Evolutionary conservation across 2,797 vertebrate genomes (phyloP), one percentile per base, ranked within the genome.

Genomic region (Protonibea diacanthus): DNA sequence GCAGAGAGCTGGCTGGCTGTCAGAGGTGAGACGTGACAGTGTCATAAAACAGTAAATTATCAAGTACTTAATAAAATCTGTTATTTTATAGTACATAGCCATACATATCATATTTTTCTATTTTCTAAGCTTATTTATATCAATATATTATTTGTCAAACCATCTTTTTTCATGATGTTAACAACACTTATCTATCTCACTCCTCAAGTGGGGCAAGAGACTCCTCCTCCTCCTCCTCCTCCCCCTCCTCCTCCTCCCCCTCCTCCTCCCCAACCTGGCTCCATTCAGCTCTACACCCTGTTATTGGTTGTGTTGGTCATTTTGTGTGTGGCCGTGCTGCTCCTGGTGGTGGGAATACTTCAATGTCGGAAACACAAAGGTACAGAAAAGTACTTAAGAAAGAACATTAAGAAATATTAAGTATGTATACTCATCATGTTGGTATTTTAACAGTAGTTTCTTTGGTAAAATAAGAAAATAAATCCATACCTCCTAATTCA

Each of bases 1-100:
- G 2, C 38, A 45, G 58, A 61, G 48, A 62, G 48, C 23, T 10
- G 29, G 62, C 53, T 74, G 9, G 2, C 59, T 47, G 59, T 73
- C 20, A 20, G 33, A 72, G 70, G 70, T 71, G 15, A 40, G 44
- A 29, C 15, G 1, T 5, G 14, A 9, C 25, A 44, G 13, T 38
- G 2, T 29, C 49, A 5, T 18, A 11, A 1, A 17, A 20, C 3
- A 11, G 52, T 40, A 21, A 13, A 15, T 15, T 45, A 47, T 33
- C 29, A 29, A 29, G 5, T 29, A 29, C 29, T 29, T 29, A 5
- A 44, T 4, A 44, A 44, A 11, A 44, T 44, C 13, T 44, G 14
- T 5, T 13, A 14, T 13, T 25, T 4, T 15, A 12, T 14, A 15
- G 52, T 14, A 6, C 14, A 7, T 7, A 29, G 27, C 27, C 27